Conservation (phyloP, 2,113 vertebrate species). For the Nestor notabilis region DNA sequence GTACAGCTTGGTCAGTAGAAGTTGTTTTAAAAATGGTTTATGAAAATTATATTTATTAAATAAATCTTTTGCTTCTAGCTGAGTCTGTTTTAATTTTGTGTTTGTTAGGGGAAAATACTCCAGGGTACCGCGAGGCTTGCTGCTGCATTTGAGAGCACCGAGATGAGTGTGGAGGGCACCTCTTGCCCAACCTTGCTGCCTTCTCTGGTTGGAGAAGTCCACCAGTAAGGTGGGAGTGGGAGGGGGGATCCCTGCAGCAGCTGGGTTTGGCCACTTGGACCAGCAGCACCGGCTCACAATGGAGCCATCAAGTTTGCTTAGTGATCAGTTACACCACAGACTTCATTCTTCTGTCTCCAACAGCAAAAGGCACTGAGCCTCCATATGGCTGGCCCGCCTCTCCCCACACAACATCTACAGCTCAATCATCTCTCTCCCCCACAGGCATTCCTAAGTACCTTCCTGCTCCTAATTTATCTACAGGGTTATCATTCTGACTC, state of each 20-base stretch:
- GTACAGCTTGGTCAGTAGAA: constrained; percentile 67
- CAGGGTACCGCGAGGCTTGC: neutral
- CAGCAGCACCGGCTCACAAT: neutral
- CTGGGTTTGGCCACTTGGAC: too few species aligned
- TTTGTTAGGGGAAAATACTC: neutral
- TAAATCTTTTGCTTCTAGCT: constrained; percentile 74
- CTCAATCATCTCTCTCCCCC: neutral
- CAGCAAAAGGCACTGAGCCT: rapidly evolving
- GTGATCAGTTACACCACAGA: too few species aligned
- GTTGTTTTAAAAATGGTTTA: constrained; percentile 78
- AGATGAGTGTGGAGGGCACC: neutral
- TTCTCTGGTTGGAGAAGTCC: neutral
- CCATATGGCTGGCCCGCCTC: neutral
- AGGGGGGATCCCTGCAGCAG: neutral
- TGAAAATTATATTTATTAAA: constrained; percentile 89
- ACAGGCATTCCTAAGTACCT: neutral
- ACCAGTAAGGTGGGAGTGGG: neutral
- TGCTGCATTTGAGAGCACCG: neutral
- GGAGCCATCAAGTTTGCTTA: rapidly evolving
- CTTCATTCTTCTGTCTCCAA: neutral
- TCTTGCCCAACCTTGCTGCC: neutral
- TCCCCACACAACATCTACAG: too few species aligned
- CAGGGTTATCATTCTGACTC: too few species aligned
- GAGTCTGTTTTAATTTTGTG: constrained; percentile 27
- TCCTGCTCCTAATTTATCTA: neutral